phyloP scores from a whole-genome alignment of 2,888 invertebrate species.

The Patella depressa region DNA sequence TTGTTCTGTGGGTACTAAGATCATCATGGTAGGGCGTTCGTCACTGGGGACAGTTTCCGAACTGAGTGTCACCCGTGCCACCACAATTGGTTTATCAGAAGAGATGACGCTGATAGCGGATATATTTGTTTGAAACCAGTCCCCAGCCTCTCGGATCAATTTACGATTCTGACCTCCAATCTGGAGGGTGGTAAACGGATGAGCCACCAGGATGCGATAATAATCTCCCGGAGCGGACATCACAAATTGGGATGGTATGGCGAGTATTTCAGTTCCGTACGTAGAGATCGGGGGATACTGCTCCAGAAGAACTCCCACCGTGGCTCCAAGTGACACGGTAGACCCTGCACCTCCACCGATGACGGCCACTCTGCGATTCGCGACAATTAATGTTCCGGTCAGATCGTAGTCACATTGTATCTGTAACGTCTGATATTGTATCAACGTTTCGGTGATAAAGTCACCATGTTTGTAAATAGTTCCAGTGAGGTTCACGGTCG shows the following conservation, averaged over 20 bases:
- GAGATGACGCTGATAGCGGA: neutral
- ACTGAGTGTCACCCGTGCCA: conserved; percentile 5
- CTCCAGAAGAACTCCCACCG: neutral
- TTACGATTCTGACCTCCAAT: conserved; percentile 4
- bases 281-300: conserved; percentile 13
- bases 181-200: neutral
- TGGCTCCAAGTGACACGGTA: neutral
- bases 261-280: conserved; percentile 13
- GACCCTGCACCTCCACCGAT: conserved; percentile 29
- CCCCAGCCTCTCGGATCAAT: neutral
- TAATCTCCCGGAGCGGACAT: conserved; percentile 4
- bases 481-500: neutral
- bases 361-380: conserved; percentile 34
- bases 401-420: conserved; percentile 37
- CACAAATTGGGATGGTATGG: conserved; percentile 2
- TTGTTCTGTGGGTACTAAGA: conserved; percentile 17
- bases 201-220: conserved; percentile 9
- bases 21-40: conserved; percentile 13
- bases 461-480: conserved; percentile 8
- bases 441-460: conserved; percentile 23
- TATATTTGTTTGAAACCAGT: conserved; percentile 15
- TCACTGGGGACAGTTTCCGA: neutral
- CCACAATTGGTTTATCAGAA: conserved; percentile 16
- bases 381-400: conserved; percentile 34
- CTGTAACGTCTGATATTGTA: conserved; percentile 34